Conservation (phyloP, 1,140 invertebrate genomes). For the Drosophila tropicalis region DNA sequence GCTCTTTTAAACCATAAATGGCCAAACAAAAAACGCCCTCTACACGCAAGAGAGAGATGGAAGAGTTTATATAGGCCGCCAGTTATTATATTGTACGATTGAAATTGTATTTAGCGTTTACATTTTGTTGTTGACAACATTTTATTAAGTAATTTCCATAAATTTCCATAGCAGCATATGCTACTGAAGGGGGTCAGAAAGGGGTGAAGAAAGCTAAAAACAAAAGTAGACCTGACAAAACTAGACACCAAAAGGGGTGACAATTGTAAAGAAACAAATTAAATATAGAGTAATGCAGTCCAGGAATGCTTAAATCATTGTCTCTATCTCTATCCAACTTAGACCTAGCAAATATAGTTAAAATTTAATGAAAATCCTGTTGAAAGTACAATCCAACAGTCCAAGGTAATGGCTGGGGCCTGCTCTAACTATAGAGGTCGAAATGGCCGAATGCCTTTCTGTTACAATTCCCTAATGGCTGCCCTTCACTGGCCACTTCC, state of each 20-base stretch:
- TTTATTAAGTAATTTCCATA: slow-evolving; percentile 81
- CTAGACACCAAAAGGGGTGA: slow-evolving; percentile 24
- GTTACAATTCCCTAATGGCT: slow-evolving; percentile 47
- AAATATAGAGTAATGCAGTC: too few species aligned
- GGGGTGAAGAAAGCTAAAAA: slow-evolving; percentile 5
- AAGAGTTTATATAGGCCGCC: not conserved
- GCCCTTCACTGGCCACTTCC: slow-evolving; percentile 20
- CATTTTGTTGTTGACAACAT: slow-evolving; percentile 73
- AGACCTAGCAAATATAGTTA: not conserved
- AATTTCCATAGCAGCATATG: slow-evolving; percentile 65
- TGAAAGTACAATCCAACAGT: not conserved
- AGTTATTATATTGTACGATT: slow-evolving; percentile 63
- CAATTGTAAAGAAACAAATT: too few species aligned
- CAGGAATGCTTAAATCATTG: too few species aligned
- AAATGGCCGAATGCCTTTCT: not conserved
- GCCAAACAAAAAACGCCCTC: slow-evolving; percentile 64
- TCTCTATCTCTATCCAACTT: too few species aligned
- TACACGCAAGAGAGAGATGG: not conserved
- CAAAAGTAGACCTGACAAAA: slow-evolving; percentile 37
- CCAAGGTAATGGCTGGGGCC: not conserved
- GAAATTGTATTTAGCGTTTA: slow-evolving; percentile 64
- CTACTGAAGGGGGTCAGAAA: slow-evolving; percentile 18
- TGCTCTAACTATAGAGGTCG: not conserved
- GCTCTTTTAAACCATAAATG: slow-evolving; percentile 67
- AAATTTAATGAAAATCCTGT: not conserved